phyloP scores from a whole-genome alignment of 2,888 invertebrate species.

The Hirtodrosophila trivittata region DNA sequence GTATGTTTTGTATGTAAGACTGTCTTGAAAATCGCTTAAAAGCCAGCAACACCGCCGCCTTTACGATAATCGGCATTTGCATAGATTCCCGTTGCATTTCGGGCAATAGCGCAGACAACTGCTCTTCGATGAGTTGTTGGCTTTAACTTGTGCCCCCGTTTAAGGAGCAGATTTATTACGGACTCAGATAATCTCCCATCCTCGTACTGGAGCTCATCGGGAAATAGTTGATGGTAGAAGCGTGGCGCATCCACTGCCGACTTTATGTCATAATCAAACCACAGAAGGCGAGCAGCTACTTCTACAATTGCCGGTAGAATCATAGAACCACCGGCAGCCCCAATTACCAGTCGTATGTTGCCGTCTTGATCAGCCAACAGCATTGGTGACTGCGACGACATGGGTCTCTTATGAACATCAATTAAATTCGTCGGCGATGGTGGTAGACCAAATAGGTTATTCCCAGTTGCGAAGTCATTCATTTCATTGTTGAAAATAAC shows the following conservation, averaged over 20 bases:
- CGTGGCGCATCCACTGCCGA: conserved; percentile 89
- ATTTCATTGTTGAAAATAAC: conserved; percentile 97
- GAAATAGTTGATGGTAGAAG: conserved; percentile 93
- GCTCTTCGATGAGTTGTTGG: conserved; percentile 82
- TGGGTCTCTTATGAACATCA: conserved; percentile 90
- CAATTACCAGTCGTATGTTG: conserved; percentile 88
- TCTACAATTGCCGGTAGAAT: conserved; percentile 92
- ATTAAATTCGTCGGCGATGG: conserved; percentile 93
- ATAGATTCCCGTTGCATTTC: conserved; percentile 87
- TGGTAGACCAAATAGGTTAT: conserved; percentile 89
- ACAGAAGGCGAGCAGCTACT: conserved; percentile 87
- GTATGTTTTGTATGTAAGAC: conserved; percentile 1
- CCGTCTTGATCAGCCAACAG: conserved; percentile 88
- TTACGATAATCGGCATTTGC: conserved; percentile 93
- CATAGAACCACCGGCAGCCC: conserved; percentile 95
- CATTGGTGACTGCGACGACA: conserved; percentile 96
- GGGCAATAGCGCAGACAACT: conserved; percentile 89
- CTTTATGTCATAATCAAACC: conserved; percentile 88
- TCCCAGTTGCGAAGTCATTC: conserved; percentile 96
- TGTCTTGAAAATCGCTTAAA: conserved; percentile 80
- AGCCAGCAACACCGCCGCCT: conserved; percentile 90
- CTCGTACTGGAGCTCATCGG: conserved; percentile 89
- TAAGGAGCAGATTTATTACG: conserved; percentile 87
- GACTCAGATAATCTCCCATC: conserved; percentile 85
- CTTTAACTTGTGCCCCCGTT: conserved; percentile 88